Conservation (phyloP, 2,113 vertebrate species). For the Azemiops feae region DNA sequence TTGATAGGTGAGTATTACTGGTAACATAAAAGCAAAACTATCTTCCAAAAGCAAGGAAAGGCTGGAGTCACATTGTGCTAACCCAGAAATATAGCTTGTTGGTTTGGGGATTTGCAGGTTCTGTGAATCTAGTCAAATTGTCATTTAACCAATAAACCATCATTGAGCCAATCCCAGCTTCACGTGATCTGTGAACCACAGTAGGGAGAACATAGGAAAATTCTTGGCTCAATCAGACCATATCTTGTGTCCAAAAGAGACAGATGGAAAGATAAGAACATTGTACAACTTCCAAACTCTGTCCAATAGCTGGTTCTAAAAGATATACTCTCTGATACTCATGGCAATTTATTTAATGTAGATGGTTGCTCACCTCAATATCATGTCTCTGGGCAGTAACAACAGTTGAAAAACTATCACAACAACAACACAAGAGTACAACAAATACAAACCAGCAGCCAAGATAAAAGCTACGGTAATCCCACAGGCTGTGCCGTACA, state of each 20-base stretch:
- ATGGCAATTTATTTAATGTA: background rate
- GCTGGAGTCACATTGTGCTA: background rate
- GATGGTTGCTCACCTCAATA: background rate
- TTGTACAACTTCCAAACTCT: background rate
- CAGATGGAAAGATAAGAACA: background rate
- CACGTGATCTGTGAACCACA: background rate
- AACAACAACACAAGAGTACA: background rate
- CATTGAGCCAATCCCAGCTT: background rate
- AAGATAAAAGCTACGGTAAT: background rate
- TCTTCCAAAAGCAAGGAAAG: background rate
- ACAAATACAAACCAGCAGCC: background rate
- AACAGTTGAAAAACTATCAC: background rate
- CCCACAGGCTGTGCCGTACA: background rate
- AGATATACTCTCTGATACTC: background rate
- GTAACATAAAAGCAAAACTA: background rate
- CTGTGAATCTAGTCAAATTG: background rate
- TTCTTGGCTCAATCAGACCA: background rate
- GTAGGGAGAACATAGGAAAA: background rate
- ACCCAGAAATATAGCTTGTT: background rate
- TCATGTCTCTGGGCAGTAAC: background rate
- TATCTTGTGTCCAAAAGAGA: background rate
- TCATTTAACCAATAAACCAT: background rate
- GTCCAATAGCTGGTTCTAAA: background rate
- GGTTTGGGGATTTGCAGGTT: background rate
- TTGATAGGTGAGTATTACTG: background rate